A percentile compares a stretch with the other conserved stretches of the same genome.
phyloP scores from a whole-genome alignment of 2,113 vertebrate genomes.

The rabbit (Oryctolagus cuniculus) region DNA sequence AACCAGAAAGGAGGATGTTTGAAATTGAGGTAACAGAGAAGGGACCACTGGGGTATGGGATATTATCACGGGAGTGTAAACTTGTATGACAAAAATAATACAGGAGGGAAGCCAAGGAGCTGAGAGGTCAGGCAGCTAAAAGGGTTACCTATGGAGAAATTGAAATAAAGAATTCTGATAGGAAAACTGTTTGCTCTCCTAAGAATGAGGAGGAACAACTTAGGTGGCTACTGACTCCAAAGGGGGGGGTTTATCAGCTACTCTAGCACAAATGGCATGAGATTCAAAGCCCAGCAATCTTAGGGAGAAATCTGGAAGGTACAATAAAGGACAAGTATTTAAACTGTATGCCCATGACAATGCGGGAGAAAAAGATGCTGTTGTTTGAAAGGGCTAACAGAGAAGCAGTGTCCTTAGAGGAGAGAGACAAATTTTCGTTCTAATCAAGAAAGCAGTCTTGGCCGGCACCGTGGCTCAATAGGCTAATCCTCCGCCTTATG shows the following conservation, averaged over 20 bases:
- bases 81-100: neutral
- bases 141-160: neutral
- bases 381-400: neutral
- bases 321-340: neutral
- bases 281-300: neutral
- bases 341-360: neutral
- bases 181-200: neutral
- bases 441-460: neutral
- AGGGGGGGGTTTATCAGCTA: neutral
- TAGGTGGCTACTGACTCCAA: neutral
- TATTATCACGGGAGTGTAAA: neutral
- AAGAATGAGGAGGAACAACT: neutral
- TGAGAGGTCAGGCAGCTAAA: neutral
- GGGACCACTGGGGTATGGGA: too few species aligned
- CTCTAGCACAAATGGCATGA: neutral
- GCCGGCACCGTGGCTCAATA: too few species aligned
- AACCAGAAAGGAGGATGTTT: neutral
- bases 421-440: neutral
- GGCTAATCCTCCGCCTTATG: too few species aligned
- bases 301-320: neutral
- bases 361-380: neutral
- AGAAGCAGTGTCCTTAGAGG: neutral
- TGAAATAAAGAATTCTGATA: neutral
- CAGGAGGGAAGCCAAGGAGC: neutral
- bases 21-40: neutral